Base-by-base conservation (phyloP, 1,140 invertebrate species). In the Metaphire vulgaris region DNA sequence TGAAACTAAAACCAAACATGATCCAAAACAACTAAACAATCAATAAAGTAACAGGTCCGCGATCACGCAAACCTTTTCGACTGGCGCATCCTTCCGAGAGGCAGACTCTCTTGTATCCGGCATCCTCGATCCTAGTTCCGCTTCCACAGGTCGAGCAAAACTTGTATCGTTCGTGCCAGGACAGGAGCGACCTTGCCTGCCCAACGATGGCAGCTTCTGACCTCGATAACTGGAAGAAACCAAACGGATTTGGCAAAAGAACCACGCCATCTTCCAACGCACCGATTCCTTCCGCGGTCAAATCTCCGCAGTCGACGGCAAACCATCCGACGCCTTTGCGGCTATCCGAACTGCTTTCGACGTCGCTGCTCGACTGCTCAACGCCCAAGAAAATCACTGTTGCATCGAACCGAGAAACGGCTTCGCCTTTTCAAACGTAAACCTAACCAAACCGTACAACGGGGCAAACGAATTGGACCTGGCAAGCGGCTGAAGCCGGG, bases 101-200 rank as follows among this genome's bases (percentile, higher is more conserved):
- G 80, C 85, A 87, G 15, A 77, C 77, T 77, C 83, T 81, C 79
- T 85, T 83, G 71, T 83, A 84, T 6, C 85, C 86, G 21, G 84
- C 83, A 33, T 86, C 82, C 33, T 83, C 82, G 28, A 85, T 33
- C 6, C 64, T 77, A 12, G 85, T 83, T 15, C 77, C 64, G 72
- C 79, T 81, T 0, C 87, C 87, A 84, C 88, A 88, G 1, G 83
- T 84, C 2, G 86, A 81, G 80, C 88, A 89, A 80, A 86, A 88
- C 66, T 84, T 82, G 72, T 85, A 85, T 0, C 79, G 80, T 34
- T 85, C 81, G 72, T 87, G 81, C 87, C 88, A 89, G 1, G 82
- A 83, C 33, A 88, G 69, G 31, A 89, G 79, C 1, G 87, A 84
- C 65, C 86, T 81, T 15, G 86, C 87, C 79, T 85, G 83, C 0